phyloP scores from a whole-genome alignment of 2,113 vertebrate species.

The Cephalopholis sonnerati region DNA sequence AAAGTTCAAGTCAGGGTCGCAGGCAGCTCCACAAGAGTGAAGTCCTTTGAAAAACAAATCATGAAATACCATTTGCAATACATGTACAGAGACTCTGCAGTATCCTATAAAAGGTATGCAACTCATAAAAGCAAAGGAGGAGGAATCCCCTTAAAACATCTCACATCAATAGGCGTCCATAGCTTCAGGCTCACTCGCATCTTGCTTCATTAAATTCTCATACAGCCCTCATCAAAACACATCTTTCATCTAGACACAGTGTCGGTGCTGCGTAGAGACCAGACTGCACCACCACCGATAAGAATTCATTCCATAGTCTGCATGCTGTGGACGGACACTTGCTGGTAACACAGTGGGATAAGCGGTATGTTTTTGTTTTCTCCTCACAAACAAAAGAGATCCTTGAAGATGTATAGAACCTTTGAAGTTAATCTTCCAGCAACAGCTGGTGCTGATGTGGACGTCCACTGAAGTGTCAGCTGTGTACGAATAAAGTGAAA shows the following conservation, averaged over 20 bases:
- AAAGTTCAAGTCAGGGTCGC: conserved; percentile 49
- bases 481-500: conserved; percentile 26
- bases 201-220: conserved; percentile 84
- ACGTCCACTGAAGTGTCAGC: conserved; percentile 46
- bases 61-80: conserved; percentile 8
- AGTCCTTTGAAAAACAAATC: conserved; percentile 29
- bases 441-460: conserved; percentile 58
- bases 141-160: conserved; percentile 78
- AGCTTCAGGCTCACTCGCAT: conserved; percentile 74
- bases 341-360: conserved; percentile 61
- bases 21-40: not conserved
- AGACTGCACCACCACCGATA: conserved; percentile 52
- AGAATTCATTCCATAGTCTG: conserved; percentile 47
- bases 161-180: conserved; percentile 67
- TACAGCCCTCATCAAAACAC: conserved; percentile 80
- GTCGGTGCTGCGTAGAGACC: conserved; percentile 41
- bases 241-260: conserved; percentile 78
- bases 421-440: conserved; percentile 62
- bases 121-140: conserved; percentile 60
- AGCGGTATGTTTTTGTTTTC: conserved; percentile 67
- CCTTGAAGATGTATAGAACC: conserved; percentile 57
- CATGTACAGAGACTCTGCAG: not conserved
- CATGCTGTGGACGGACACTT: conserved; percentile 49
- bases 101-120: conserved; percentile 48
- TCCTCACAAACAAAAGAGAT: conserved; percentile 52